phyloP scores from a whole-genome alignment of 2,888 invertebrate species.

The Aphodius granarius region DNA sequence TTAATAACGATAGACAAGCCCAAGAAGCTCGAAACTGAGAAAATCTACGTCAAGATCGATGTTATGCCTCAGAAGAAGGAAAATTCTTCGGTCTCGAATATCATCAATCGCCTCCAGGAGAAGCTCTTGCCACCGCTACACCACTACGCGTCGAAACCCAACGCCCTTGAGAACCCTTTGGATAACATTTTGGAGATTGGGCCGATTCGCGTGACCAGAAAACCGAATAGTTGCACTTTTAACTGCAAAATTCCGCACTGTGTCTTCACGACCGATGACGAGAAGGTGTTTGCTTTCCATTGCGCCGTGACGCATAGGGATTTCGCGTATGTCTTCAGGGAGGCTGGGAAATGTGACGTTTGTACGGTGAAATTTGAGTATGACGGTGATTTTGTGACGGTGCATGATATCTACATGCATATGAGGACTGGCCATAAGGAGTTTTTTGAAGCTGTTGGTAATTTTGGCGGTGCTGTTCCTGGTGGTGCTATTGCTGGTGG shows the following conservation, averaged over 20 bases:
- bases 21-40: conserved; percentile 16
- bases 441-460: conserved; percentile 1
- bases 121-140: conserved; percentile 20
- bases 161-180: not conserved
- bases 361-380: conserved; percentile 30
- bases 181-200: conserved; percentile 26
- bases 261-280: conserved; percentile 41
- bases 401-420: conserved; percentile 33
- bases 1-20: conserved; percentile 13
- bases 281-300: conserved; percentile 44
- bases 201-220: conserved; percentile 28
- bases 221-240: conserved; percentile 40
- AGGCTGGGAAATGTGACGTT: conserved; percentile 25
- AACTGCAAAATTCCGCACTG: conserved; percentile 43
- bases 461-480: not conserved
- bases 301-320: conserved; percentile 44
- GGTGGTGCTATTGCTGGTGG: not conserved
- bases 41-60: not conserved
- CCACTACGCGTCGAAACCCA: conserved; percentile 18
- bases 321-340: conserved; percentile 2
- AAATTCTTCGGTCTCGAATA: conserved; percentile 25
- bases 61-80: conserved; percentile 20
- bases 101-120: conserved; percentile 32
- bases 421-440: conserved; percentile 27
- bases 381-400: conserved; percentile 15